Percentiles rank a stretch among this genome's conserved stretches.
These are phyloP conservation scores for Upupa epops DNA, from an alignment of 2,113 vertebrate species.

Conservation along the genomic window DNA sequence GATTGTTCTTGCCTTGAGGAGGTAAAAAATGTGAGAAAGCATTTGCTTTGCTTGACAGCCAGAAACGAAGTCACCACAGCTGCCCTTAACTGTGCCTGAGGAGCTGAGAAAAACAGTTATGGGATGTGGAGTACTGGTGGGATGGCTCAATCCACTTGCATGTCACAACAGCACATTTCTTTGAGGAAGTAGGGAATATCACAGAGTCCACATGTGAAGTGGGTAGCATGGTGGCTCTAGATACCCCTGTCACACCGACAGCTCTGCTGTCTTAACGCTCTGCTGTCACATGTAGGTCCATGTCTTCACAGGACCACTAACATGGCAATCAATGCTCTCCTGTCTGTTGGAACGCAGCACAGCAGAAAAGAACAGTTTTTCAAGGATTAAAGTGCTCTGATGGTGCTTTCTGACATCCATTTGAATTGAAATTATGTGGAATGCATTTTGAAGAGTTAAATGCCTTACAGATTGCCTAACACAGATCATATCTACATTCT, in stretches of 20 bases:
- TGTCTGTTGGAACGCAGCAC: background rate
- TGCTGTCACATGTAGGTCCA: background rate
- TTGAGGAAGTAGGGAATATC: background rate
- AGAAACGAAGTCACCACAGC: background rate
- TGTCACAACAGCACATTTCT: background rate
- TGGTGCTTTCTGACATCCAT: background rate
- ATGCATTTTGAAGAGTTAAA: background rate
- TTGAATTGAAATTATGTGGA: background rate
- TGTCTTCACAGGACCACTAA: background rate
- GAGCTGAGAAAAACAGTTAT: background rate
- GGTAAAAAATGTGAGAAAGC: background rate
- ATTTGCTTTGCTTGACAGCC: background rate
- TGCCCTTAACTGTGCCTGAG: background rate
- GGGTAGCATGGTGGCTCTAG: background rate
- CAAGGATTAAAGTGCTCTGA: background rate
- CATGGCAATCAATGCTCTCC: background rate
- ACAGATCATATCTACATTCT: background rate
- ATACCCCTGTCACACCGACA: background rate
- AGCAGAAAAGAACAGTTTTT: background rate
- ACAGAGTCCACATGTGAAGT: fast-evolving
- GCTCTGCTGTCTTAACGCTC: background rate
- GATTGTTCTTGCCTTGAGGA: background rate
- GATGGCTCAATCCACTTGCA: background rate
- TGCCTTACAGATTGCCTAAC: background rate
- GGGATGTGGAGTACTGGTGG: background rate